Percentiles rank a stretch among this genome's conserved stretches.
Conservation (phyloP, 1,140 invertebrate species). For the Drosophila virilis region DNA sequence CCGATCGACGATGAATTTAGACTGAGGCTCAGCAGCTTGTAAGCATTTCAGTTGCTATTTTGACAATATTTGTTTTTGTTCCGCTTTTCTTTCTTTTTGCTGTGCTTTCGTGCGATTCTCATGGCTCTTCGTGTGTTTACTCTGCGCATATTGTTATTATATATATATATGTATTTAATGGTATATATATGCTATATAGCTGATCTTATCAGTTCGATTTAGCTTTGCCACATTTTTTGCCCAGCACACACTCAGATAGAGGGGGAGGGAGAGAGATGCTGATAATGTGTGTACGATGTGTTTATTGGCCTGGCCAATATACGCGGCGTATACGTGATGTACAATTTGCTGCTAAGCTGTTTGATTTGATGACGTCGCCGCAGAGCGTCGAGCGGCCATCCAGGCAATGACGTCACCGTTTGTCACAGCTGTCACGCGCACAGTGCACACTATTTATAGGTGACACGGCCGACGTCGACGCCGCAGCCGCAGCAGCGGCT, state of each 20-base stretch:
- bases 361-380: conserved; percentile 58
- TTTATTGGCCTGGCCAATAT: conserved; percentile 10
- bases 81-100: conserved; percentile 74
- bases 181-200: conserved; percentile 6
- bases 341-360: conserved; percentile 21
- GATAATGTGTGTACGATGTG: conserved; percentile 11
- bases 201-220: conserved; percentile 32
- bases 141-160: conserved; percentile 41
- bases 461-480: conserved; percentile 49
- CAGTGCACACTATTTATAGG: conserved; percentile 69
- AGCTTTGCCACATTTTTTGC: conserved; percentile 6
- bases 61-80: conserved; percentile 77
- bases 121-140: conserved; percentile 65
- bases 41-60: conserved; percentile 66
- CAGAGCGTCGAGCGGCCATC: conserved; percentile 18
- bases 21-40: conserved; percentile 76
- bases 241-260: conserved; percentile 1
- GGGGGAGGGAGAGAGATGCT: not conserved
- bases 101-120: conserved; percentile 76
- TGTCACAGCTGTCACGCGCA: conserved; percentile 78
- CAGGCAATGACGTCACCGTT: conserved; percentile 72
- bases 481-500: conserved; percentile 19
- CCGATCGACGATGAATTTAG: conserved; percentile 77
- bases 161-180: conserved; percentile 2
- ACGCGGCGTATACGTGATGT: conserved; percentile 55